Percentiles rank a stretch among this genome's conserved stretches.
Conservation (phyloP, 2,888 invertebrate species). For the Philereme transversata region DNA sequence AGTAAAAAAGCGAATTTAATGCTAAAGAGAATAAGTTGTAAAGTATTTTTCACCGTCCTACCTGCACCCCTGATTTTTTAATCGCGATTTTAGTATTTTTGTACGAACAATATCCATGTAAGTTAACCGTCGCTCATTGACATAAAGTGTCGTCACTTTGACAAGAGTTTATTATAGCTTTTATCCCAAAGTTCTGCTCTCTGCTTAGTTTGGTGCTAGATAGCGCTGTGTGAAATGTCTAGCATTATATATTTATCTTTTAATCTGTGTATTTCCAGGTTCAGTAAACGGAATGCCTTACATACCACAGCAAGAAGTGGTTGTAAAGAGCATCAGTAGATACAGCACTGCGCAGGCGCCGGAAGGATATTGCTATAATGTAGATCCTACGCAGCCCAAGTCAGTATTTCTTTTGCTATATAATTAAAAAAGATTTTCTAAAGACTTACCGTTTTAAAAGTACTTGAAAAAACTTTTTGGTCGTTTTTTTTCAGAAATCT, state of each 20-base stretch:
- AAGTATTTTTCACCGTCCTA: too few species aligned
- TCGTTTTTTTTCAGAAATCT: conserved; percentile 22
- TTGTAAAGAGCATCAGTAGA: conserved; percentile 79
- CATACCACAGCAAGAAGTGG: conserved; percentile 75
- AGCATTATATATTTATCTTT: too few species aligned
- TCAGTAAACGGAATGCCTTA: conserved; percentile 76
- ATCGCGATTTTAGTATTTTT: too few species aligned
- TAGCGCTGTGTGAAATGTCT: too few species aligned
- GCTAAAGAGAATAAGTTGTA: too few species aligned
- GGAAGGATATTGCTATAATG: conserved; percentile 80
- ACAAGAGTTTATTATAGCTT: too few species aligned
- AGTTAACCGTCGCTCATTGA: too few species aligned
- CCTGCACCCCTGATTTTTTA: too few species aligned
- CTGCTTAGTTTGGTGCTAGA: background rate
- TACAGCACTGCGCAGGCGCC: conserved; percentile 77
- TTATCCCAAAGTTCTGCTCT: too few species aligned
- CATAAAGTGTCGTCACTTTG: too few species aligned
- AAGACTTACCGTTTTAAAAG: background rate
- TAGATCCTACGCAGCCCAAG: conserved; percentile 79
- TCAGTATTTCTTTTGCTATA: conserved; percentile 44
- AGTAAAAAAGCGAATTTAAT: too few species aligned
- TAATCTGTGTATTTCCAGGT: conserved; percentile 46
- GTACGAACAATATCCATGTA: too few species aligned
- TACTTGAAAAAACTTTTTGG: background rate
- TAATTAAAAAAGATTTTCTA: background rate